Evolutionary conservation across 2,888 invertebrate species (phyloP).

Genomic region (Argyresthia goedartella): DNA sequence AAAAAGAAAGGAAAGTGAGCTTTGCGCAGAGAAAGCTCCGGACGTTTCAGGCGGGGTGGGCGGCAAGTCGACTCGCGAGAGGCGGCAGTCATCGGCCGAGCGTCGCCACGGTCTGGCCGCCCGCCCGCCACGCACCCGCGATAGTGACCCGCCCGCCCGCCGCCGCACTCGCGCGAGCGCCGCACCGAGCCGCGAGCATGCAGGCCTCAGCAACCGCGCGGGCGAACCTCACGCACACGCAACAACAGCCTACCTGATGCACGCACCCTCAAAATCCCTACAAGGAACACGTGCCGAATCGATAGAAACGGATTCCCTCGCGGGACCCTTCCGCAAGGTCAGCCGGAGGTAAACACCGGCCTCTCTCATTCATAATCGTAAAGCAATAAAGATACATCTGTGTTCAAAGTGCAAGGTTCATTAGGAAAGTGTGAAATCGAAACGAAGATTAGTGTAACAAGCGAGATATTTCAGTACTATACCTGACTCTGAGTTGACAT

Average conservation of each 20-base stretch:
- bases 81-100: slow-evolving; percentile 30
- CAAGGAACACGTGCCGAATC: slow-evolving; percentile 33
- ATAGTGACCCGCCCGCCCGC: slow-evolving; percentile 6
- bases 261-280: slow-evolving; percentile 2
- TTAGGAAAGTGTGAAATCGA: neutral
- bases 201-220: slow-evolving; percentile 1
- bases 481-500: slow-evolving; percentile 31
- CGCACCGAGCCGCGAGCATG: slow-evolving; percentile 6
- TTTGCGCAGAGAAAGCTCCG: slow-evolving; percentile 4
- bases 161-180: too few species aligned
- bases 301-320: too few species aligned
- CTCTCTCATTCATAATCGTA: slow-evolving; percentile 34
- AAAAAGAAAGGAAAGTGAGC: slow-evolving; percentile 1
- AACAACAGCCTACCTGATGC: neutral
- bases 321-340: slow-evolving; percentile 40
- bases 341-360: slow-evolving; percentile 37
- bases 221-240: slow-evolving; percentile 3
- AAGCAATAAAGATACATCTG: neutral
- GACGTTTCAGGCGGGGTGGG: slow-evolving; percentile 13
- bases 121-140: too few species aligned
- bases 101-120: slow-evolving; percentile 15
- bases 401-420: neutral
- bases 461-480: neutral
- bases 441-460: neutral
- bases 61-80: slow-evolving; percentile 17